Evolutionary conservation across 1,140 invertebrate species (phyloP).

Genomic region (Lasioglossum albipes): DNA sequence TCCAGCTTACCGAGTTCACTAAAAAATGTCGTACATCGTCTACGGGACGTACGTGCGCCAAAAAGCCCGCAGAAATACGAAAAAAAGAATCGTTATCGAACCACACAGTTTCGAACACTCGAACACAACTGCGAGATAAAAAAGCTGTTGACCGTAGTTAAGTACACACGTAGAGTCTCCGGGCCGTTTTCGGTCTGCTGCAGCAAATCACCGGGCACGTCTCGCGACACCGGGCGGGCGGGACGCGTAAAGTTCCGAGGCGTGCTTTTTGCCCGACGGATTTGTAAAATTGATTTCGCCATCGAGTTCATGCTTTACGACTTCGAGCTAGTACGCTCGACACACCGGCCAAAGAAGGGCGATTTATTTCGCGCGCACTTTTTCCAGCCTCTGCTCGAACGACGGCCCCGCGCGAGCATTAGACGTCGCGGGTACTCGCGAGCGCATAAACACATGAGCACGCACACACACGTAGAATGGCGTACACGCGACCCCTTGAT

Average conservation of each 20-base stretch:
- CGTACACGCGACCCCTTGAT: neutral
- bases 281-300: constrained; percentile 64
- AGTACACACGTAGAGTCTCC: neutral
- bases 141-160: constrained; percentile 13
- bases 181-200: neutral
- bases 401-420: neutral
- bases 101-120: too few species aligned
- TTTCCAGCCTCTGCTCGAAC: constrained; percentile 27
- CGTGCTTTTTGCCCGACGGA: constrained; percentile 53
- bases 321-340: constrained; percentile 21
- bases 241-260: constrained; percentile 23
- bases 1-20: too few species aligned
- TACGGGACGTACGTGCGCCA: too few species aligned
- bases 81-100: too few species aligned
- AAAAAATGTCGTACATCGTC: too few species aligned
- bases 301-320: constrained; percentile 58
- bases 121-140: too few species aligned
- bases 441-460: neutral
- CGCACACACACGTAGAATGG: neutral
- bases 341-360: constrained; percentile 38
- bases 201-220: constrained; percentile 2
- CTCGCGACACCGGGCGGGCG: neutral
- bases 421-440: neutral
- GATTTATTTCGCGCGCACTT: constrained; percentile 58
- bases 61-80: too few species aligned